A percentile compares a stretch with the other conserved stretches of the same genome.
These are phyloP conservation scores for Cydia splendana DNA, from an alignment of 1,140 invertebrate species.

Conservation along the genomic window DNA sequence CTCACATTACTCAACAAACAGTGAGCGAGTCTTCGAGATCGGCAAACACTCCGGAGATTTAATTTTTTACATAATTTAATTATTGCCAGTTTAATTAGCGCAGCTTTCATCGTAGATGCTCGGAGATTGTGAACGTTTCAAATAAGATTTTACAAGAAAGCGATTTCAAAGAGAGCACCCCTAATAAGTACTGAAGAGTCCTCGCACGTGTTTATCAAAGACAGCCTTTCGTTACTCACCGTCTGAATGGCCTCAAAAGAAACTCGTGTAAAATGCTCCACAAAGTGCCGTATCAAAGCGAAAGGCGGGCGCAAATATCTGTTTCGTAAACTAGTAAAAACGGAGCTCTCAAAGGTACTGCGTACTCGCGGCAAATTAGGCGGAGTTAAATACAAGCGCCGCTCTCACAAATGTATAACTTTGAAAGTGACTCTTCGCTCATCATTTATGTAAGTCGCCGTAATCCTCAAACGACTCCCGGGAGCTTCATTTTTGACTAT, in stretches of 20 bases:
- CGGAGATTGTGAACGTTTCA: slow-evolving; percentile 77
- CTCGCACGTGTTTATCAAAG: slow-evolving; percentile 80
- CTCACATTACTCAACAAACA: neutral
- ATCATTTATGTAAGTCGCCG: slow-evolving; percentile 75
- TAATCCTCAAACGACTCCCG: slow-evolving; percentile 66
- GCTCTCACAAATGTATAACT: slow-evolving; percentile 69
- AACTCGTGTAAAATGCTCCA: slow-evolving; percentile 79
- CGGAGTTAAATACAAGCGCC: slow-evolving; percentile 76
- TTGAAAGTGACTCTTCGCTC: slow-evolving; percentile 70
- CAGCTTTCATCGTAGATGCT: slow-evolving; percentile 73
- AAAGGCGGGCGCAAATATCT: slow-evolving; percentile 78
- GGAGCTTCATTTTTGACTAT: slow-evolving; percentile 63
- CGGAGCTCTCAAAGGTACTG: slow-evolving; percentile 75
- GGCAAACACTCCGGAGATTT: slow-evolving; percentile 55
- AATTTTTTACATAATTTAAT: slow-evolving; percentile 77
- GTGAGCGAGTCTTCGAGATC: slow-evolving; percentile 47
- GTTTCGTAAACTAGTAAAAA: slow-evolving; percentile 80
- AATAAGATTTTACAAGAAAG: slow-evolving; percentile 78
- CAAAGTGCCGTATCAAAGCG: slow-evolving; percentile 79
- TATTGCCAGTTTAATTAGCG: slow-evolving; percentile 79
- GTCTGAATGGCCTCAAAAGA: slow-evolving; percentile 80
- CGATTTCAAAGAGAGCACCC: slow-evolving; percentile 78
- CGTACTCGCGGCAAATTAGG: slow-evolving; percentile 77
- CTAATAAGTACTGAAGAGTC: slow-evolving; percentile 80
- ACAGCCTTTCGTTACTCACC: slow-evolving; percentile 80